Conservation (phyloP, 2,113 vertebrate species). For the Apodemus speciosus region DNA sequence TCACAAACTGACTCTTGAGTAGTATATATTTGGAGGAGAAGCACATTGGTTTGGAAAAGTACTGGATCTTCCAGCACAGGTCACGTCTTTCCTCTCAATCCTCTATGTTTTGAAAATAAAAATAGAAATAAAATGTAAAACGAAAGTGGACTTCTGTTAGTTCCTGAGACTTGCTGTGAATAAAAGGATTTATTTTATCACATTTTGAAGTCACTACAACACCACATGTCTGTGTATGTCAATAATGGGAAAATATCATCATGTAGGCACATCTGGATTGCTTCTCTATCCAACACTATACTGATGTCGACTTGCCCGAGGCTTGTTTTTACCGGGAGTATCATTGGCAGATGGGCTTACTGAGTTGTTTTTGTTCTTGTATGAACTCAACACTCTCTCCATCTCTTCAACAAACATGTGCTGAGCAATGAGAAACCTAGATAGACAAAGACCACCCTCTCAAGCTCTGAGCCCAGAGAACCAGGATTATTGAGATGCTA, state of each 20-base stretch:
- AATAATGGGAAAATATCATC: not conserved
- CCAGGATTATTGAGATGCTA: not conserved
- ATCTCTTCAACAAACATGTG: not conserved
- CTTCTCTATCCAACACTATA: not conserved
- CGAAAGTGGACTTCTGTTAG: not conserved
- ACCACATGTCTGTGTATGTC: not conserved
- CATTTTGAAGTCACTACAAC: not conserved
- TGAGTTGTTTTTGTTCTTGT: not conserved
- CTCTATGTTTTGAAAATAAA: slow-evolving; percentile 1
- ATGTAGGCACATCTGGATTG: not conserved
- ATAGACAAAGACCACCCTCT: not conserved
- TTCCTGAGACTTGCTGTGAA: not conserved
- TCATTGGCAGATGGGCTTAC: not conserved
- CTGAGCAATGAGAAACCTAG: not conserved
- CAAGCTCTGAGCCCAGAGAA: not conserved
- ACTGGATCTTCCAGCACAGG: not conserved
- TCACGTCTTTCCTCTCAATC: not conserved
- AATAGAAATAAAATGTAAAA: not conserved
- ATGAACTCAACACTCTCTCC: not conserved
- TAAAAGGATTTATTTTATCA: not conserved
- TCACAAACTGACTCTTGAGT: not conserved
- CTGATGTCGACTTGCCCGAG: not conserved
- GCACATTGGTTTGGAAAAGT: not conserved
- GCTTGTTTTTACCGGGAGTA: not conserved
- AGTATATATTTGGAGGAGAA: not conserved